Evolutionary conservation across 2,797 vertebrate species (phyloP), one percentile per base, ranked within the genome.

Genomic region (Xenopus petersii): DNA sequence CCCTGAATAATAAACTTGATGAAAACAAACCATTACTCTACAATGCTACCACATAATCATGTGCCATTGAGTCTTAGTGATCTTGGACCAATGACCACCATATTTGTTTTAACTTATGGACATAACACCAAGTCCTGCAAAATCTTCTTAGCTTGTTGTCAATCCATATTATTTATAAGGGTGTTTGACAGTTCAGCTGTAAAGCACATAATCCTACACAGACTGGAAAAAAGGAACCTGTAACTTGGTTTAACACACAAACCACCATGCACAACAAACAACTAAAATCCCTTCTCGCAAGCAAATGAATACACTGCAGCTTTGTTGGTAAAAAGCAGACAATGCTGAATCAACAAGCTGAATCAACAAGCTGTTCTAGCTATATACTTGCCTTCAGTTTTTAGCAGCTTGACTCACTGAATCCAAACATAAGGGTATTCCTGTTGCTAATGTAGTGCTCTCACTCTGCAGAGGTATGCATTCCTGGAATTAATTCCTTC

Each of bases 311-410:
- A 17, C 51, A 51, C 62, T 71, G 74, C 74, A 64, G 60, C 56
- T 56, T 48, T 64, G 49, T 63, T 8, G 12, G 12, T 42, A 17
- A 15, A 9, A 68, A 61, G 26, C 67, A 70, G 54, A 66, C 69
- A 70, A 69, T 64, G 55, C 61, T 55, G 26, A 73, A 55, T 64
- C 60, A 78, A 84, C 73, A 80, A 60, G 62, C 1, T 4, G 2
- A 73, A 55, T 64, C 60, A 78, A 84, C 73, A 80, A 60, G 62
- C 1, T 4, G 2, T 70, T 67, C 55, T 65, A 79, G 77, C 83
- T 7, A 61, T 48, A 74, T 74, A 88, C 84, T 85, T 86, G 83
- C 86, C 87, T 86, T 84, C 68, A 79, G 65, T 75, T 26, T 77
- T 49, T 49, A 64, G 15, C 66, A 10, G 79, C 7, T 65, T 42